These are phyloP conservation scores for Ips nitidus DNA, from an alignment of 1,140 invertebrate genomes.

Conservation along the genomic window DNA sequence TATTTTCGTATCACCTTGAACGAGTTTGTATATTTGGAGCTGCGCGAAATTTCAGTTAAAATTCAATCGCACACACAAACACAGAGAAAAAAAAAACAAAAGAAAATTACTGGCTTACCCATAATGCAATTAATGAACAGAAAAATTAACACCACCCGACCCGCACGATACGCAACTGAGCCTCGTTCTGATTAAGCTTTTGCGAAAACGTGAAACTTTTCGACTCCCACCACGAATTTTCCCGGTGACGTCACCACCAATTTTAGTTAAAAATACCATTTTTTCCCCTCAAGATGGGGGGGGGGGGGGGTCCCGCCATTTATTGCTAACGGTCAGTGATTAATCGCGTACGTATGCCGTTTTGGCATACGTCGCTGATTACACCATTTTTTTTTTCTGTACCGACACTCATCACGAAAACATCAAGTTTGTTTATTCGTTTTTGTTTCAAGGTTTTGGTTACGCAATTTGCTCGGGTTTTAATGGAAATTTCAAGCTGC, in stretches of 20 bases:
- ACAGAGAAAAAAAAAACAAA: constrained; percentile 9
- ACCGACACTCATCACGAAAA: too few relatives aligned
- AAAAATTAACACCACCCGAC: constrained; percentile 11
- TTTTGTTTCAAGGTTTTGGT: too few relatives aligned
- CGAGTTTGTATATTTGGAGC: background rate
- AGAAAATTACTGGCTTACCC: constrained; percentile 24
- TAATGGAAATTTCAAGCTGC: too few relatives aligned
- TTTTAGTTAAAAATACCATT: background rate
- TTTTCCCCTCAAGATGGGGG: background rate
- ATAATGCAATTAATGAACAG: constrained; percentile 8
- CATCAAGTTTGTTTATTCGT: too few relatives aligned
- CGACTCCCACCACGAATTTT: constrained; percentile 12
- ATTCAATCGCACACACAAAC: background rate
- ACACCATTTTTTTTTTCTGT: too few relatives aligned
- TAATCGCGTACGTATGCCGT: constrained; percentile 13
- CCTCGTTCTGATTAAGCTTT: constrained; percentile 6
- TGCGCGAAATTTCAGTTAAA: background rate
- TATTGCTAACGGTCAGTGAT: constrained; percentile 5
- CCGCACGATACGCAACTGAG: constrained; percentile 17
- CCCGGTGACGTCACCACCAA: constrained; percentile 8
- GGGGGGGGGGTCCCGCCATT: too few relatives aligned
- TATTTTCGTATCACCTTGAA: constrained; percentile 1
- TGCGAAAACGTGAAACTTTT: constrained; percentile 17
- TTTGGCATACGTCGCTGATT: too few relatives aligned
- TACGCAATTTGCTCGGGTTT: too few relatives aligned